Conservation (phyloP, 2,113 vertebrate genomes). For the mouse (Mus musculus) region DNA sequence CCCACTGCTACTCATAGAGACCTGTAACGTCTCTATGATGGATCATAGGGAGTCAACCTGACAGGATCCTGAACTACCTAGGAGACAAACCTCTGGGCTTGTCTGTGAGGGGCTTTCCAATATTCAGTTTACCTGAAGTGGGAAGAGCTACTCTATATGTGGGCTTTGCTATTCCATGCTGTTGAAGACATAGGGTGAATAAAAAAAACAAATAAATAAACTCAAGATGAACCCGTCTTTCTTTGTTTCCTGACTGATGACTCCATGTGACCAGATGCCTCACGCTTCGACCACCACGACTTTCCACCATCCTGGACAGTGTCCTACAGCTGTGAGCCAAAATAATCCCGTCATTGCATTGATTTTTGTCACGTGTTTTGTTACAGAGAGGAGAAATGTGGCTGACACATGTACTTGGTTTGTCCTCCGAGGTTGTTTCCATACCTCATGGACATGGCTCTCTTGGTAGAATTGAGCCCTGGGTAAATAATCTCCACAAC, state of each 20-base stretch:
- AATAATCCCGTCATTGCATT: background rate
- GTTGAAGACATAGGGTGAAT: background rate
- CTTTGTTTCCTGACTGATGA: background rate
- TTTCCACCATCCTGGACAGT: background rate
- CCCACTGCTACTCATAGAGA: background rate
- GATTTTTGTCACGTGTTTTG: background rate
- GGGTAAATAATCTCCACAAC: background rate
- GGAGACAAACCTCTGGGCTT: background rate
- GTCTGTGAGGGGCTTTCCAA: background rate
- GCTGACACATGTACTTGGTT: background rate
- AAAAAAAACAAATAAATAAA: background rate
- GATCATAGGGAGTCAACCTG: background rate
- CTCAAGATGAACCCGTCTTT: background rate
- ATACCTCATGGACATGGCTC: no score
- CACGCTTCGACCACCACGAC: background rate
- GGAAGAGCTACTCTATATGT: background rate
- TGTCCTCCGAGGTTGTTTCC: fast-evolving
- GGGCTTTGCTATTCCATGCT: no score
- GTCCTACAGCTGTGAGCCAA: background rate
- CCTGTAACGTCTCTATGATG: background rate
- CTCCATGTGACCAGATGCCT: background rate
- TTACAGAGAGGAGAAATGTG: background rate
- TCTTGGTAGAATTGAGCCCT: background rate
- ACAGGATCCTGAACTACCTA: background rate
- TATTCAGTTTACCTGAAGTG: background rate